phyloP scores from a whole-genome alignment of 2,797 vertebrate species.

The Gorsachius magnificus region DNA sequence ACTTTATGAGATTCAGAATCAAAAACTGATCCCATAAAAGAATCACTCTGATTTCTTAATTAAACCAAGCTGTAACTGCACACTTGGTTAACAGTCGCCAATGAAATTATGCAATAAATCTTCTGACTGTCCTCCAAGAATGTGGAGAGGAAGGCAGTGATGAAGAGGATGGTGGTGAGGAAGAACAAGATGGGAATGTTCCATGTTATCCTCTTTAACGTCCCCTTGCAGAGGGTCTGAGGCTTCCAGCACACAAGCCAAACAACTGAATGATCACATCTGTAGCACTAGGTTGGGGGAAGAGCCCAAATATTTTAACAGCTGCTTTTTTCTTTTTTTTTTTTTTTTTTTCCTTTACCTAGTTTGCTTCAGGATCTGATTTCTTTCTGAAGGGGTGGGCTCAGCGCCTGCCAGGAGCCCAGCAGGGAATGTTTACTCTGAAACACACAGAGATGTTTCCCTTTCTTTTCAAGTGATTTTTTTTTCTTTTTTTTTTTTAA shows the following conservation, averaged over 20 bases:
- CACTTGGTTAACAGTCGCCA: constrained; percentile 66
- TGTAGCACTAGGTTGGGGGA: constrained; percentile 21
- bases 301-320: constrained; percentile 83
- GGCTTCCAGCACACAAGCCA: not conserved
- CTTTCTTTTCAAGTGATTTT: constrained; percentile 27
- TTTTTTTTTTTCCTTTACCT: constrained; percentile 59
- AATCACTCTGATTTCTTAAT: constrained; percentile 79
- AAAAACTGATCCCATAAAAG: constrained; percentile 81
- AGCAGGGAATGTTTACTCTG: constrained; percentile 75
- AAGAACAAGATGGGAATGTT: constrained; percentile 18
- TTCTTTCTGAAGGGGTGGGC: constrained; percentile 76
- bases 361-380: constrained; percentile 76
- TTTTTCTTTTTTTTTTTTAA: constrained; percentile 4
- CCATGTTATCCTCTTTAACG: not conserved
- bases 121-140: constrained; percentile 73
- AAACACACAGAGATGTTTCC: constrained; percentile 54
- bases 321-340: constrained; percentile 71
- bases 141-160: constrained; percentile 31
- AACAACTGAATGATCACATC: constrained; percentile 8
- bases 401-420: constrained; percentile 59
- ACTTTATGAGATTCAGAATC: constrained; percentile 72
- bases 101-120: constrained; percentile 78
- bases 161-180: not conserved
- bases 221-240: not conserved
- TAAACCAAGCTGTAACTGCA: constrained; percentile 78